Base-by-base conservation (phyloP, 2,113 vertebrate genomes). In the Calidris pygmaea region DNA sequence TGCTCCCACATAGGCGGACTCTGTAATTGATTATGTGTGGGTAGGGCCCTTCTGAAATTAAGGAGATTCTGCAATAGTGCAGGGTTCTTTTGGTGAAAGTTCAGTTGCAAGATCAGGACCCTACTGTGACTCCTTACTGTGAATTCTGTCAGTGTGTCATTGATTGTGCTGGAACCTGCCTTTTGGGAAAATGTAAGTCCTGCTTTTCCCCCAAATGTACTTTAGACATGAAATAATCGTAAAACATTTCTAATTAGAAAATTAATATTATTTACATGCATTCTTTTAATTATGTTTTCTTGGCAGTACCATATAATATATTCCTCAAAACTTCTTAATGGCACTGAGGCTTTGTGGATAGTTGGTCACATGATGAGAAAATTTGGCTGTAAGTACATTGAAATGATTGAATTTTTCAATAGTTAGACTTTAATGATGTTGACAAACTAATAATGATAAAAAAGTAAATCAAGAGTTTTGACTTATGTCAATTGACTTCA, bases 201-300 rank as follows among this genome's bases (percentile, higher is more conserved):
- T 96, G 60, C 70, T 95, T 89, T 92, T 29, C 79, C 84, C 72
- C 93, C 52, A 60, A 35, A 72, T 91, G 66, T 96, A 81, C 81
- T 96, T 96, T 94, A 93, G 73, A 95, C 47, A 62, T 92, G 80
- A 93, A 92, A 90, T 93, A 93, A 82, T 76, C 76, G 53, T 91
- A 62, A 91, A 93, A 35, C 56, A 9, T 89, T 89, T 78, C 21
- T 85, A 60, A 93, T 82, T 91, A 87, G 86, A 92, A 87, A 85
- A 93, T 92, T 21, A 91, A n/a, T 91, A 56, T 95, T 0, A 96
- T 96, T 96, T 89, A 96, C 94, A 89, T 96, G 53, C 67, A 43
- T 95, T 96, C 89, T 96, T 96, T 94, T 93, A 95, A 97, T 96
- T 96, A 93, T 96, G 83, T 96, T 97, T 96, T 97, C 86, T 95